Conservation (phyloP, 2,797 vertebrate genomes). For the Martes flavigula region DNA sequence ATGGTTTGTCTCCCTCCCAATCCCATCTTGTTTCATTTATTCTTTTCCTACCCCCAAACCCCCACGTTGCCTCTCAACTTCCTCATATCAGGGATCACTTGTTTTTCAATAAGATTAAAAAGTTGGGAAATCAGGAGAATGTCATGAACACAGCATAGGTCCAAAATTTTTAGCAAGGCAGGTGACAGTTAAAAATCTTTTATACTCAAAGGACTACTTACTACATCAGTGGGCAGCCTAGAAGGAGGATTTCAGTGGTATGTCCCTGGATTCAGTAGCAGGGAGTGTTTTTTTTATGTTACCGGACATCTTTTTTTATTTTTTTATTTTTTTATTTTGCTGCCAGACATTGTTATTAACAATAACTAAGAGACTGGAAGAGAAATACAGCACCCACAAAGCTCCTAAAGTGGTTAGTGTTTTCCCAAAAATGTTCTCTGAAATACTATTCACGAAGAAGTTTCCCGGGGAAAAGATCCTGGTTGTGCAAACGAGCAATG, state of each 20-base stretch:
- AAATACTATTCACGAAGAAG: conserved; percentile 15
- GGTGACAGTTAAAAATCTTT: conserved; percentile 37
- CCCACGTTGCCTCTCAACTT: no score
- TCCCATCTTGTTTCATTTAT: no score
- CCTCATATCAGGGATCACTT: no score
- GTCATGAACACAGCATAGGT: not conserved
- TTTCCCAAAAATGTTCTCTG: conserved; percentile 9
- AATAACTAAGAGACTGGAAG: not conserved
- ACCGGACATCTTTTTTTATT: no score
- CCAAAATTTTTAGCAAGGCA: not conserved
- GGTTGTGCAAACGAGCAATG: not conserved
- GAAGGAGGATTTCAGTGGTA: not conserved
- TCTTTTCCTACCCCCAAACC: no score
- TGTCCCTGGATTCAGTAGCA: not conserved
- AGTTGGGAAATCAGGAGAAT: conserved; percentile 30
- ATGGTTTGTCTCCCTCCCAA: no score
- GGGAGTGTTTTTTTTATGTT: not conserved
- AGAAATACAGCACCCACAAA: conserved; percentile 28
- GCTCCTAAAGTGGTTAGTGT: not conserved
- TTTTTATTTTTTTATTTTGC: no score
- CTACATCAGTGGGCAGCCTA: not conserved
- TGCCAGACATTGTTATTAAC: not conserved
- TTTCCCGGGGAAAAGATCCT: not conserved
- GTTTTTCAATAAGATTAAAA: not conserved
- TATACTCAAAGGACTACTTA: not conserved